Conservation (phyloP, 2,797 vertebrate species). For the Tokudaia muenninki region DNA sequence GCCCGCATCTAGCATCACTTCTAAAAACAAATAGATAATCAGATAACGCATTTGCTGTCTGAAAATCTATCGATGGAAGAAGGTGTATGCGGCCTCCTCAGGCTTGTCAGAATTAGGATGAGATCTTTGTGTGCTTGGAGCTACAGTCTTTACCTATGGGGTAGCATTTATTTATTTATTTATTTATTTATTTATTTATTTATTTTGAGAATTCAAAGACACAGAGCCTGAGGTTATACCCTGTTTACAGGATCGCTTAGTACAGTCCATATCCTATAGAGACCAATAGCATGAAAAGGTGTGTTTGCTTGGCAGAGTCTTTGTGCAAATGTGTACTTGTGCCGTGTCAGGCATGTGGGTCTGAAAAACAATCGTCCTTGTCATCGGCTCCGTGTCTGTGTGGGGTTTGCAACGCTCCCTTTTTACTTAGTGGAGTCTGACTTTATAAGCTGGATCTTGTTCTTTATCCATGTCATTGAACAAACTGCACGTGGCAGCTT, state of each 20-base stretch:
- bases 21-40: neutral
- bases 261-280: neutral
- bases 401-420: neutral
- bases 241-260: neutral
- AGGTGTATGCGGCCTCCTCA: accelerated
- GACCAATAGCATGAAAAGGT: neutral
- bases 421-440: neutral
- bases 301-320: neutral
- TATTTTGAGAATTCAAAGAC: neutral
- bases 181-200: too few relatives aligned
- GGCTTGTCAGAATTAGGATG: neutral
- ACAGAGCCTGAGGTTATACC: neutral
- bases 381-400: conserved; percentile 19
- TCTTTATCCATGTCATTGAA: neutral
- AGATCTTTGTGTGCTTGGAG: neutral
- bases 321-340: neutral
- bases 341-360: neutral
- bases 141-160: neutral
- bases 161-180: neutral
- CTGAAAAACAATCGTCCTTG: conserved; percentile 37
- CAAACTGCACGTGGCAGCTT: conserved; percentile 47
- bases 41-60: neutral
- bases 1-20: neutral
- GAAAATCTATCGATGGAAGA: neutral
- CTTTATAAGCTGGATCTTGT: conserved; percentile 51